These are phyloP conservation scores for Falco berigora DNA, from an alignment of 2,797 vertebrate species.

Conservation along the genomic window DNA sequence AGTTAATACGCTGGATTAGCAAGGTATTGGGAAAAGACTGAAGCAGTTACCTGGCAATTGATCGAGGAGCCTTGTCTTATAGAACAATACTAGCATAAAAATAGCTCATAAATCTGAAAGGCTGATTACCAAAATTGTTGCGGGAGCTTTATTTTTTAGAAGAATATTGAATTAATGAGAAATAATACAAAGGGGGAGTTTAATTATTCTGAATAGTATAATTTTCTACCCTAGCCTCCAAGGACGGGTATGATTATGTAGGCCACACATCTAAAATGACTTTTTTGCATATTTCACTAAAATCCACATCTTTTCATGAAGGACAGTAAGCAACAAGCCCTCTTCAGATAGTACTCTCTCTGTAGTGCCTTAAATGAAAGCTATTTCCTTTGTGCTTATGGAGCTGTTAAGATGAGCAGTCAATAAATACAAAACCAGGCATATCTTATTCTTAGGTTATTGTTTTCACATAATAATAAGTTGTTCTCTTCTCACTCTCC, in stretches of 20 bases:
- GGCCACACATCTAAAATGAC: slow-evolving; percentile 17
- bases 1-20: slow-evolving; percentile 47
- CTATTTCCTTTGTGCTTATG: background rate
- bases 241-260: slow-evolving; percentile 11
- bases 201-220: slow-evolving; percentile 31
- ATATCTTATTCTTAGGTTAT: background rate
- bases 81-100: slow-evolving; percentile 66
- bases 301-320: background rate
- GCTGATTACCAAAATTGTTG: slow-evolving; percentile 25
- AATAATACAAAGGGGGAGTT: slow-evolving; percentile 9
- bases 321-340: background rate
- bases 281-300: slow-evolving; percentile 50
- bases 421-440: slow-evolving; percentile 1
- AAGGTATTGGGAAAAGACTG: slow-evolving; percentile 13
- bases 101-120: slow-evolving; percentile 62
- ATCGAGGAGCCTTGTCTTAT: slow-evolving; percentile 57
- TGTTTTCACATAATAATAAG: background rate
- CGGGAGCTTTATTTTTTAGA: slow-evolving; percentile 48
- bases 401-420: background rate
- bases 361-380: background rate
- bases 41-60: slow-evolving; percentile 56
- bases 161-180: slow-evolving; percentile 61
- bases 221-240: background rate
- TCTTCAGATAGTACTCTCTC: background rate
- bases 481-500: background rate